phyloP scores from a whole-genome alignment of 2,888 invertebrate genomes.

The Bugula neritina region DNA sequence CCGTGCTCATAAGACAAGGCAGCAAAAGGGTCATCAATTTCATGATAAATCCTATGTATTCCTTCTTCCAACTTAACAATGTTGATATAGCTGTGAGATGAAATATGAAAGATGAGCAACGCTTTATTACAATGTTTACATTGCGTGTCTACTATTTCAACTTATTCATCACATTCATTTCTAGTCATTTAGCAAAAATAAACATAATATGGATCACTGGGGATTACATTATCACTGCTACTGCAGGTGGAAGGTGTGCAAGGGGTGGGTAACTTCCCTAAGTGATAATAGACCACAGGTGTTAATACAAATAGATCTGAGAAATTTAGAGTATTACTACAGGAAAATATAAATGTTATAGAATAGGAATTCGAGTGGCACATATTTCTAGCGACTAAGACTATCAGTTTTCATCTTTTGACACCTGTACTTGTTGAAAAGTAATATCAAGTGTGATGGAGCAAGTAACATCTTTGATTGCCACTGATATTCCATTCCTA shows the following conservation, averaged over 20 bases:
- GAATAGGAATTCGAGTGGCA: too few species aligned
- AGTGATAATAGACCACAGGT: too few species aligned
- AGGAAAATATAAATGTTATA: too few species aligned
- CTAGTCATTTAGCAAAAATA: not conserved
- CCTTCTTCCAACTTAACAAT: not conserved
- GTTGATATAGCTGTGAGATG: not conserved
- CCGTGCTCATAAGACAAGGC: not conserved
- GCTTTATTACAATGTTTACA: constrained; percentile 18
- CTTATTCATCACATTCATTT: not conserved
- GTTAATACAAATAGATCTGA: too few species aligned
- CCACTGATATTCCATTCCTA: too few species aligned
- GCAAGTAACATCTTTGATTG: not conserved
- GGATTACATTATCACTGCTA: too few species aligned
- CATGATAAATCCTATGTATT: not conserved
- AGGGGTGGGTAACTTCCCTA: too few species aligned
- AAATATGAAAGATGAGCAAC: constrained; percentile 13
- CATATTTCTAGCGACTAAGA: constrained; percentile 5
- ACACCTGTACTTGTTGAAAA: constrained; percentile 25
- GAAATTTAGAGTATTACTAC: too few species aligned
- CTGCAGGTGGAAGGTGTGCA: too few species aligned
- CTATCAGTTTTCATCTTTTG: not conserved
- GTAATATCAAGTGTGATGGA: not conserved
- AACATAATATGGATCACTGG: not conserved
- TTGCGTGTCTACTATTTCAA: constrained; percentile 5
- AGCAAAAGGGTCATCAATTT: constrained; percentile 1